Evolutionary conservation across 2,113 vertebrate species (phyloP), one percentile per base, ranked within the genome.

Genomic region (Anoura caudifer): DNA sequence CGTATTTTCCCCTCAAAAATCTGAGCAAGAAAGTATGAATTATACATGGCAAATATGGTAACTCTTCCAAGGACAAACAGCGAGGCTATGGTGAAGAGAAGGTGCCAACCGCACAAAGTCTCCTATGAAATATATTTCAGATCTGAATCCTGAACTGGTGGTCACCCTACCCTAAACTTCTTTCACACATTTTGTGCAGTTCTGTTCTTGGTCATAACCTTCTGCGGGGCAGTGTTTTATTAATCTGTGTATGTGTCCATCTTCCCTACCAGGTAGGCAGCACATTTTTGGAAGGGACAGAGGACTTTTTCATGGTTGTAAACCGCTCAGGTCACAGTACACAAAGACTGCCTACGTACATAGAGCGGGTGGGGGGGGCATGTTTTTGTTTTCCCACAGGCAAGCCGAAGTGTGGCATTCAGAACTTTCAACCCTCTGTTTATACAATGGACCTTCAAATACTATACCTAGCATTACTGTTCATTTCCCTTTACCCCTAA

Each of bases 281-380:
- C 22, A 36, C 61, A 33, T 20, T 41, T 65, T 50, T 50, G 20
- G 20, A 93, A n/a, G 33, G 7, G 59, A 12, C 41, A 65, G 65
- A 41, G 8, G 15, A 41, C 1, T 9, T 61, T 82, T 72, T 75
- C 47, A 52, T 15, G 28, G 1, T 5, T 61, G 15, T 87, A 28
- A 87, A 83, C 17, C 2, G 24, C 38, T 85, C 5, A 59, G 28
- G 17, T n/a, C 1, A 16, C 4, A 47, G 17, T 33, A 61, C 22
- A 50, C 24, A 91, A 50, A 10, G 28, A 85, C 88, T 54, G 22
- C 0, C 12, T 67, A 52, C 36, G n/a, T 36, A 43, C 1, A 43
- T 5, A 2, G 13, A 28, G 33, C 1, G 6, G 19, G 16, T 3
- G 11, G 11, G 11, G 65, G 41, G 61, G 20, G 19, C 12, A 1